Evolutionary conservation across 2,113 vertebrate genomes (phyloP).

Genomic region (Elanus axillaris): DNA sequence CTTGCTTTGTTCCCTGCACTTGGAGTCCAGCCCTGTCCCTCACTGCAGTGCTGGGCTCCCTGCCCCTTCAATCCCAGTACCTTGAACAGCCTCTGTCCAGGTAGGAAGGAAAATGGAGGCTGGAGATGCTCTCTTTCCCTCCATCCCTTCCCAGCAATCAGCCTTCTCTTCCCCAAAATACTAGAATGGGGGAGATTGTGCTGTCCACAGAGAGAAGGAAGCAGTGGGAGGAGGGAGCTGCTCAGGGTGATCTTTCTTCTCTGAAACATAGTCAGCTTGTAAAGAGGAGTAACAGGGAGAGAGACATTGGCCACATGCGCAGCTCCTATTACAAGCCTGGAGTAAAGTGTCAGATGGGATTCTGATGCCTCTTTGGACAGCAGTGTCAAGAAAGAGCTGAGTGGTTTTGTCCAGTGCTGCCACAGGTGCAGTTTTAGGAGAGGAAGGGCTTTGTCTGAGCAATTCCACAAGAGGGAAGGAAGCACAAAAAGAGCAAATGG

Average conservation of each 20-base stretch:
- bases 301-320: not conserved
- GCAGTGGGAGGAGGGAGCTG: not conserved
- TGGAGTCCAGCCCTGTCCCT: not conserved
- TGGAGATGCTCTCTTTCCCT: not conserved
- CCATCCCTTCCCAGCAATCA: not conserved
- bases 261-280: not conserved
- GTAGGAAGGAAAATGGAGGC: not conserved
- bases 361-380: not conserved
- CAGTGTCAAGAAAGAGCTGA: not conserved
- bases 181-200: not conserved
- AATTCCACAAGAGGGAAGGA: not conserved
- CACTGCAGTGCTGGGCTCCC: rapidly evolving
- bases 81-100: rapidly evolving
- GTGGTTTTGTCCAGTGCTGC: not conserved
- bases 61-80: not conserved
- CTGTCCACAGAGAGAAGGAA: not conserved
- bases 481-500: not conserved
- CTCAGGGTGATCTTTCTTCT: not conserved
- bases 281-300: not conserved
- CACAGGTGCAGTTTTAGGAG: not conserved
- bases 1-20: not conserved
- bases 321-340: not conserved
- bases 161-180: not conserved
- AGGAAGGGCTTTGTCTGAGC: not conserved
- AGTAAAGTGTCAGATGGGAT: not conserved